Percentiles rank a stretch among this genome's conserved stretches.
phyloP scores from a whole-genome alignment of 1,140 invertebrate genomes.

The Drosophila albomicans region DNA sequence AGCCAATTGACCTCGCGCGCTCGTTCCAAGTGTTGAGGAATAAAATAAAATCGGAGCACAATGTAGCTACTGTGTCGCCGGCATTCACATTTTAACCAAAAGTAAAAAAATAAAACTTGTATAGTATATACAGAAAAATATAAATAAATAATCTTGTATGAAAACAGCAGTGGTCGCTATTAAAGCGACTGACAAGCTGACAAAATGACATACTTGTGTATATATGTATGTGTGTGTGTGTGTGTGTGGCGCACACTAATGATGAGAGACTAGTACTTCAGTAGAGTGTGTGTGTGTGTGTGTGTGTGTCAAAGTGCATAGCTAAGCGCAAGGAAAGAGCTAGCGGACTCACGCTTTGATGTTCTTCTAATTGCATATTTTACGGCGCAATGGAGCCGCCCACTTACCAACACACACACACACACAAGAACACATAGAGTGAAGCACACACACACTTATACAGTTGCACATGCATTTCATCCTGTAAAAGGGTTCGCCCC shows the following conservation, averaged over 20 bases:
- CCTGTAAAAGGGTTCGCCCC: constrained; percentile 58
- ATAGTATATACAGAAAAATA: constrained; percentile 39
- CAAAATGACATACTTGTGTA: constrained; percentile 37
- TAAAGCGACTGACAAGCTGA: constrained; percentile 57
- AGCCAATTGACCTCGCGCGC: constrained; percentile 78
- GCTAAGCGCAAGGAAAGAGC: constrained; percentile 51
- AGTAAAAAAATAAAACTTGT: constrained; percentile 30
- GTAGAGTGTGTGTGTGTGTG: constrained; percentile 31
- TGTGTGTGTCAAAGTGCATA: constrained; percentile 70
- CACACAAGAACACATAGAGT: constrained; percentile 7
- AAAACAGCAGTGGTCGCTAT: constrained; percentile 29
- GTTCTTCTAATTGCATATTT: constrained; percentile 83
- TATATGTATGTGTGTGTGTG: not conserved
- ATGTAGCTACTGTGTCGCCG: constrained; percentile 17
- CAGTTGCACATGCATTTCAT: constrained; percentile 47
- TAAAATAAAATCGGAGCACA: constrained; percentile 40
- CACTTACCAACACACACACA: constrained; percentile 17
- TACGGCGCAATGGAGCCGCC: constrained; percentile 69
- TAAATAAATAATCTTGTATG: constrained; percentile 61
- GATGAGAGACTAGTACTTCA: constrained; percentile 61
- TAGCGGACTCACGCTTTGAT: constrained; percentile 66
- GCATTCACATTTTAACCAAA: constrained; percentile 68
- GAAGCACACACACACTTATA: constrained; percentile 6
- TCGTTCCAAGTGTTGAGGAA: constrained; percentile 56
- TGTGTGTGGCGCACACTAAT: constrained; percentile 59